Evolutionary conservation across 2,888 invertebrate genomes (phyloP), one percentile per base, ranked within the genome.

Genomic region (Folsomia manolachei): DNA sequence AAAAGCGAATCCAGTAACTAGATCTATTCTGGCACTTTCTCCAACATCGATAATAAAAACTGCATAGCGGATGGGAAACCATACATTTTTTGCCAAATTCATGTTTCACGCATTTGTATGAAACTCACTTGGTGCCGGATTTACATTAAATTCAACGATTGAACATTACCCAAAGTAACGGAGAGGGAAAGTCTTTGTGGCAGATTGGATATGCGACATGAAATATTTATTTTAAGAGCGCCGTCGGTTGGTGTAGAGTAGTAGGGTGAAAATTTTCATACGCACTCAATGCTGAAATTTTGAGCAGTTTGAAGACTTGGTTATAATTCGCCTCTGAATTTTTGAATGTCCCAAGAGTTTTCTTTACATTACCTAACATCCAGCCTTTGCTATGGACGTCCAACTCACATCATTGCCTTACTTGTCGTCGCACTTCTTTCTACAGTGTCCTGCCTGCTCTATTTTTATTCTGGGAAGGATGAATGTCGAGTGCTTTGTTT

Each of bases 121-220:
- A 11, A n/a, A n/a, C 39, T 39, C 39, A 14, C 39, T 39, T 39
- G 7, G 39, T 39, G 39, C 39, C 7, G 39, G 4, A n/a, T 18
- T n/a, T 7, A 21, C n/a, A 63, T 25, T 23, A 25, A 25, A n/a
- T 21, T 56, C 56, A 56, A 56, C 56, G 56, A 21, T 7, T 56
- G 56, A 56, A 66, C 60, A 68, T 53, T 27, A 68, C 25, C 24
- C 56, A 68, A 60, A 60, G 60, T 68, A 71, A 60, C 65, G 51
- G 61, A 71, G 26, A 56, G 26, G 67, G 26, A 71, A 27, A 71
- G 67, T 66, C 67, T 61, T 71, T 71, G 67, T 67, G 67, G 63
- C 71, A 71, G 71, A 71, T 67, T 71, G 71, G 71, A 71, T 67
- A 71, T 71, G 71, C 61, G 63, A 71, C 66, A 51, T 71, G 62